Evolutionary conservation across 2,113 vertebrate genomes (phyloP).

Genomic region (Carassius gibelio): DNA sequence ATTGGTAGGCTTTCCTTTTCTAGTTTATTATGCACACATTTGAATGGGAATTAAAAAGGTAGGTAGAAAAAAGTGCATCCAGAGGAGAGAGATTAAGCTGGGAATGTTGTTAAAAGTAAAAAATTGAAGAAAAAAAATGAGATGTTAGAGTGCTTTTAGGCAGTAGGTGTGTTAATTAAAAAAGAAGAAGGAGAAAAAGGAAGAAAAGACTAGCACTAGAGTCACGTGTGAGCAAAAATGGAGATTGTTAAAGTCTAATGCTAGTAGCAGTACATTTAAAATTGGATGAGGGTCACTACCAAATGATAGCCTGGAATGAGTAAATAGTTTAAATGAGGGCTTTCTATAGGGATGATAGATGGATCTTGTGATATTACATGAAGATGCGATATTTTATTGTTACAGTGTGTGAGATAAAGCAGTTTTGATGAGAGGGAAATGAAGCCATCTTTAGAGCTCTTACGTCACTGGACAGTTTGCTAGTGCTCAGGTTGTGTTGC

Average conservation of each 20-base stretch:
- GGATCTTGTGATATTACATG: constrained; percentile 49
- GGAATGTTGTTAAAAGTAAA: neutral
- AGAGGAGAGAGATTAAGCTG: neutral
- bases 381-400: neutral
- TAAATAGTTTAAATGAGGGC: constrained; percentile 48
- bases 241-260: constrained; percentile 34
- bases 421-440: neutral
- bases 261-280: constrained; percentile 57
- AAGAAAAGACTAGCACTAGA: constrained; percentile 18
- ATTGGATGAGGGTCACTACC: constrained; percentile 79
- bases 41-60: neutral
- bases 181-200: no score
- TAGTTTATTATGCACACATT: neutral
- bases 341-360: constrained; percentile 36
- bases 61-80: neutral
- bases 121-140: neutral
- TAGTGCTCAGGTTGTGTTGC: constrained; percentile 91
- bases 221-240: constrained; percentile 42
- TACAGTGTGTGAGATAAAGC: neutral
- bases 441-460: constrained; percentile 64
- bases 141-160: constrained; percentile 53
- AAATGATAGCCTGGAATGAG: constrained; percentile 67
- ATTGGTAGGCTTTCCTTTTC: neutral
- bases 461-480: constrained; percentile 94
- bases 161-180: constrained; percentile 31